These are phyloP conservation scores for Ciconia stormi DNA, from an alignment of 2,113 vertebrate genomes.

Conservation along the genomic window DNA sequence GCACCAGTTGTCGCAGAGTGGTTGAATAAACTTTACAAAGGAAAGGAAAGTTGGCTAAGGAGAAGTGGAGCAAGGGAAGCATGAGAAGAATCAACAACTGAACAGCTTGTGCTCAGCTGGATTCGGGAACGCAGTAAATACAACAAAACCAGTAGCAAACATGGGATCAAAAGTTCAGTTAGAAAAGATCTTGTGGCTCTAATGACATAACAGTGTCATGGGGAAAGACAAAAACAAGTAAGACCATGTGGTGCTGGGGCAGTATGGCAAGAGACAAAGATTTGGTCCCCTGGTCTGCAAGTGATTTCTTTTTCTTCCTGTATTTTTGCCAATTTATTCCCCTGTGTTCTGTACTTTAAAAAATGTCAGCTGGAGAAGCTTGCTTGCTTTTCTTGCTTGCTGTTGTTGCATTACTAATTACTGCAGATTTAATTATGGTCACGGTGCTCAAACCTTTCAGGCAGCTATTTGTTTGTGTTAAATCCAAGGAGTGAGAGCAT, in stretches of 20 bases:
- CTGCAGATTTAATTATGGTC: conserved; percentile 49
- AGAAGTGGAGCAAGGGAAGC: neutral
- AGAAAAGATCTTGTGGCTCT: neutral
- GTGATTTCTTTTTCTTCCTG: neutral
- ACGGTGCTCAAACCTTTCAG: neutral
- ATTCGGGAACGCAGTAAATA: neutral
- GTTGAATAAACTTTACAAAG: neutral
- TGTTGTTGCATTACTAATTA: conserved; percentile 13
- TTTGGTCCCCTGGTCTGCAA: neutral
- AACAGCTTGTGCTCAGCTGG: neutral
- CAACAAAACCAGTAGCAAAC: neutral
- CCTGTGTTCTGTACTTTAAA: neutral
- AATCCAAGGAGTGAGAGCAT: neutral
- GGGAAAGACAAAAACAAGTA: neutral
- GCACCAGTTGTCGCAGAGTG: neutral
- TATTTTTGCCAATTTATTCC: neutral
- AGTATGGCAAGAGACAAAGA: neutral
- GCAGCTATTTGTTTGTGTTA: conserved; percentile 31
- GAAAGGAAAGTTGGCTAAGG: neutral
- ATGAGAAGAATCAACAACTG: neutral
- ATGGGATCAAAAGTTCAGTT: neutral
- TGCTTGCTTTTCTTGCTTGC: neutral
- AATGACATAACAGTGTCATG: neutral
- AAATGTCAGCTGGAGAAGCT: neutral
- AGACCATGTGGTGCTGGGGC: neutral